phyloP scores from a whole-genome alignment of 2,888 invertebrate species.

The Isotomurus palustris region DNA sequence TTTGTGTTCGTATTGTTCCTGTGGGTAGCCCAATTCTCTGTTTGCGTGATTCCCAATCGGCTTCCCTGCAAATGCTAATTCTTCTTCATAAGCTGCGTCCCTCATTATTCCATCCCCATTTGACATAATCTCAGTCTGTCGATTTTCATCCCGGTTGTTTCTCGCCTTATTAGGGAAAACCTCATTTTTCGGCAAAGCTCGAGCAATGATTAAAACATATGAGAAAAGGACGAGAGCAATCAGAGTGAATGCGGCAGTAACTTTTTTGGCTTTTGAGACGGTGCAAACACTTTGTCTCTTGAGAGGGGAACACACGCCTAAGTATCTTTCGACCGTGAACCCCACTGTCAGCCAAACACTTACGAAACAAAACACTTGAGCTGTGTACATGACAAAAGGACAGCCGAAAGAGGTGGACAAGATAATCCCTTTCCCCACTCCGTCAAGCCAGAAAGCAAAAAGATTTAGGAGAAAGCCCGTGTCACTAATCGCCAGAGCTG shows the following conservation, averaged over 20 bases:
- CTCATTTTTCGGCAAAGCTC: background rate
- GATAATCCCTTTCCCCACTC: slow-evolving; percentile 18
- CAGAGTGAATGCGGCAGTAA: slow-evolving; percentile 56
- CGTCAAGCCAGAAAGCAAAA: slow-evolving; percentile 63
- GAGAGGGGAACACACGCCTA: slow-evolving; percentile 69
- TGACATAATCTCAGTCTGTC: background rate
- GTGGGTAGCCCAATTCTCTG: too few species aligned
- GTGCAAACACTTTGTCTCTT: slow-evolving; percentile 67
- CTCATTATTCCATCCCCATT: background rate
- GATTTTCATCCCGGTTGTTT: too few species aligned
- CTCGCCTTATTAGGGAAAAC: too few species aligned
- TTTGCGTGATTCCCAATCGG: too few species aligned
- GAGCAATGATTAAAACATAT: slow-evolving; percentile 36
- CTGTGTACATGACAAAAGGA: slow-evolving; percentile 67
- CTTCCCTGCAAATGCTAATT: background rate
- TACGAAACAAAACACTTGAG: slow-evolving; percentile 66
- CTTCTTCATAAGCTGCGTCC: background rate
- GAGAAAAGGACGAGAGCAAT: slow-evolving; percentile 29
- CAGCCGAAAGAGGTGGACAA: slow-evolving; percentile 57
- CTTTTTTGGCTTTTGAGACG: slow-evolving; percentile 62
- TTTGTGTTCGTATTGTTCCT: too few species aligned
- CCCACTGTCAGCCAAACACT: slow-evolving; percentile 76
- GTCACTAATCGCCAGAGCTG: slow-evolving; percentile 71
- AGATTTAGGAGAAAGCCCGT: slow-evolving; percentile 66
- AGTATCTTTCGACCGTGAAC: slow-evolving; percentile 77